A percentile compares a stretch with the other conserved stretches of the same genome.
Evolutionary conservation across 2,113 vertebrate genomes (phyloP).

Genomic region (Otocyon megalotis): DNA sequence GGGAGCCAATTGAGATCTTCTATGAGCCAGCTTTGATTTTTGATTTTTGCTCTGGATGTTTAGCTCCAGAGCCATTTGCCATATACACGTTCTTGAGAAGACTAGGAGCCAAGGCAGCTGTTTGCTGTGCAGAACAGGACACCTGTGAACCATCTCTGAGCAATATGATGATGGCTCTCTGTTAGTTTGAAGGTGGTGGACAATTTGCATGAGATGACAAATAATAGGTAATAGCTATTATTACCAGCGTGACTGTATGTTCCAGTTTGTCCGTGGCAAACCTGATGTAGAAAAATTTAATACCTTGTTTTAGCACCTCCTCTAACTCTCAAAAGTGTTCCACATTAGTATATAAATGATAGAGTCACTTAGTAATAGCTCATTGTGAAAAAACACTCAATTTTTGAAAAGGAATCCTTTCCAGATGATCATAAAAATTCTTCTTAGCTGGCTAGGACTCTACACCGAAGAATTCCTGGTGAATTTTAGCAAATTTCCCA

Average conservation of each 20-base stretch:
- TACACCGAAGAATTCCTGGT: neutral
- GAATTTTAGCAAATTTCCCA: neutral
- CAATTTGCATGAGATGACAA: neutral
- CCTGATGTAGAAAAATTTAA: neutral
- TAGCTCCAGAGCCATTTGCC: neutral
- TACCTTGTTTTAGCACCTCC: neutral
- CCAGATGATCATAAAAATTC: neutral
- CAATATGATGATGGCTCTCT: neutral
- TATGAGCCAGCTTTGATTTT: neutral
- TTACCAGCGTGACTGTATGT: neutral
- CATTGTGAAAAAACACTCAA: neutral
- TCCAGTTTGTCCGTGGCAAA: neutral
- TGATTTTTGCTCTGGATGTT: neutral
- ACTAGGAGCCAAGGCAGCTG: neutral
- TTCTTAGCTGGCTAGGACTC: neutral
- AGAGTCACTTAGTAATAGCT: neutral
- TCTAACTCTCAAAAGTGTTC: neutral
- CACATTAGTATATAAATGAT: neutral
- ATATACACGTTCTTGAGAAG: neutral
- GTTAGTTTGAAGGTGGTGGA: neutral
- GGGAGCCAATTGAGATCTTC: neutral
- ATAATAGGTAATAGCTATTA: too few relatives aligned
- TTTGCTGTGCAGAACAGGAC: neutral
- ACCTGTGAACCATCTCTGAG: neutral
- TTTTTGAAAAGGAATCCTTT: conserved; percentile 10